These are phyloP conservation scores for Monopis laevigella DNA, from an alignment of 2,888 invertebrate genomes.

Conservation along the genomic window DNA sequence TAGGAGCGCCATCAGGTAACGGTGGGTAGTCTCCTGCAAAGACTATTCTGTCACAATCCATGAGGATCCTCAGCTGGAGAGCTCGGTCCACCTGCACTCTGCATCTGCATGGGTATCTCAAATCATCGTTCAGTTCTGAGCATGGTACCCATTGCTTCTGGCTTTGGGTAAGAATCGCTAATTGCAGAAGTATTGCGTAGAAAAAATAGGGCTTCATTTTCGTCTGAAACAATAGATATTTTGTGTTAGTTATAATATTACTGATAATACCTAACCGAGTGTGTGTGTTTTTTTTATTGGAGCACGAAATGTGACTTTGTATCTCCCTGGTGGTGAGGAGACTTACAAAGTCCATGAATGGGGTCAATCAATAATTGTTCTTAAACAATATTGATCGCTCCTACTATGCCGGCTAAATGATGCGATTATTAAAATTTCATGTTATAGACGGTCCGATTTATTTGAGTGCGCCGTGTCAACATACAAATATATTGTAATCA, in stretches of 20 bases:
- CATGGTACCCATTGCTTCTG: constrained; percentile 75
- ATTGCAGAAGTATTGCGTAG: constrained; percentile 26
- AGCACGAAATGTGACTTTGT: too few relatives aligned
- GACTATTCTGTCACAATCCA: constrained; percentile 86
- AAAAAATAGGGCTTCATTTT: constrained; percentile 29
- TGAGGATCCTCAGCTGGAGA: constrained; percentile 64
- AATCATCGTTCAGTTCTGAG: constrained; percentile 77
- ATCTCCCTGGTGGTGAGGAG: too few relatives aligned
- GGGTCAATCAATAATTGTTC: too few relatives aligned
- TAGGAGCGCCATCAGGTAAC: constrained; percentile 81
- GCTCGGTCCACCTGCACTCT: constrained; percentile 59
- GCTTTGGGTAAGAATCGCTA: constrained; percentile 29
- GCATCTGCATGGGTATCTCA: constrained; percentile 78
- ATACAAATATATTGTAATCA: too few relatives aligned
- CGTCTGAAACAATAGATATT: constrained; percentile 26
- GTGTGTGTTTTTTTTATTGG: too few relatives aligned
- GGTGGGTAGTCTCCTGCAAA: constrained; percentile 82
- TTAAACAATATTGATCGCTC: too few relatives aligned
- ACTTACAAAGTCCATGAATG: too few relatives aligned
- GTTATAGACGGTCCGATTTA: too few relatives aligned
- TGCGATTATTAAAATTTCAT: too few relatives aligned
- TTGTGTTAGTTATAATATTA: constrained; percentile 1
- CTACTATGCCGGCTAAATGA: too few relatives aligned
- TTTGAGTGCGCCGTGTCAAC: too few relatives aligned
- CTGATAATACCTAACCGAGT: too few relatives aligned